These are phyloP conservation scores for Pararge aegeria DNA, from an alignment of 1,140 invertebrate genomes.

Conservation along the genomic window DNA sequence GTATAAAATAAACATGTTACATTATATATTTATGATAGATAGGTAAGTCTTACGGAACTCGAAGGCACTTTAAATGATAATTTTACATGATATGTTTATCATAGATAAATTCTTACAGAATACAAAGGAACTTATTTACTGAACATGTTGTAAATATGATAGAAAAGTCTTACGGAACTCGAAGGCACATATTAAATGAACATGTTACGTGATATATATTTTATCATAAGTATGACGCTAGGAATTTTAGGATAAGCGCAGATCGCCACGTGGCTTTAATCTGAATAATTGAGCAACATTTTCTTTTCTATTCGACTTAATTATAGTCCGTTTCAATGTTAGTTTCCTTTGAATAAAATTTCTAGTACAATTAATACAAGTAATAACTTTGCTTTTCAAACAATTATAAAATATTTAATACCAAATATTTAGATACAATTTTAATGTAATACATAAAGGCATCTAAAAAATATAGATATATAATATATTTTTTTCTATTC, in stretches of 20 bases:
- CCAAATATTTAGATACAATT: too few species aligned
- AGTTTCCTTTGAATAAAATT: neutral
- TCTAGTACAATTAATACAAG: neutral
- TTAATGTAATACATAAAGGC: too few species aligned
- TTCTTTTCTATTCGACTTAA: neutral
- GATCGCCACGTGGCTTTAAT: constrained; percentile 15
- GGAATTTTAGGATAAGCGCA: constrained; percentile 25
- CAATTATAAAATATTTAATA: neutral
- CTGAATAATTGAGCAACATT: neutral
- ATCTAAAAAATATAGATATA: too few species aligned
- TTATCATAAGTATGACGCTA: neutral
- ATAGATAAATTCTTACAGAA: too few species aligned
- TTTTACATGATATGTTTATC: too few species aligned
- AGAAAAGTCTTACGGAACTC: constrained; percentile 40
- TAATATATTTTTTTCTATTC: neutral
- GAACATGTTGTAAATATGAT: too few species aligned
- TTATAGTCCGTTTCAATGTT: neutral
- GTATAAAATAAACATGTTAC: too few species aligned
- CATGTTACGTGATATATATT: neutral
- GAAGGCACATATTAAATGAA: constrained; percentile 24
- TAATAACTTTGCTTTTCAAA: neutral
- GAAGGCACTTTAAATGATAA: too few species aligned
- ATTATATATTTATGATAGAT: too few species aligned
- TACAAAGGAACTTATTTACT: too few species aligned
- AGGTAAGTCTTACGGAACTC: too few species aligned